These are phyloP conservation scores for Chloropsis hardwickii DNA, from an alignment of 2,113 vertebrate species.

Conservation along the genomic window DNA sequence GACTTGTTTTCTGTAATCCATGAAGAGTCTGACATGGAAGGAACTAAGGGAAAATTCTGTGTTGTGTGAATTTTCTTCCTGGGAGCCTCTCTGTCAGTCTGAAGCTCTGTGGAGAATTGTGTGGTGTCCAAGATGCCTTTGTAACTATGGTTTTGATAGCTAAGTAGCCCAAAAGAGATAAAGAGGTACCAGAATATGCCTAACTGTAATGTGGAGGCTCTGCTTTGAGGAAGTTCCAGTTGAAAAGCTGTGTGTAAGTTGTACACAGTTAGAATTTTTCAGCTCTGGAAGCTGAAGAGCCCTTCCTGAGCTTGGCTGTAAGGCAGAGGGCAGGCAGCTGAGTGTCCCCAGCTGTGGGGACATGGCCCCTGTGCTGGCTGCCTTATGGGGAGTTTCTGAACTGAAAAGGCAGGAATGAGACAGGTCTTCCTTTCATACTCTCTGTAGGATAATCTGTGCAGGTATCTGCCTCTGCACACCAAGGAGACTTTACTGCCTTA, in stretches of 20 bases:
- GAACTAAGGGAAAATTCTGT: neutral
- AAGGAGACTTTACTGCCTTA: slow-evolving; percentile 6
- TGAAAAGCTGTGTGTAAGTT: neutral
- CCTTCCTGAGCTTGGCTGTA: neutral
- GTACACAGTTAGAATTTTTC: neutral
- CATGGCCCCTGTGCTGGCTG: rapidly evolving
- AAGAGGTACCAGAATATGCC: neutral
- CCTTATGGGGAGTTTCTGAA: neutral
- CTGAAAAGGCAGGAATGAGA: neutral
- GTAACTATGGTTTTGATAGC: neutral
- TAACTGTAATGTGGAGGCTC: neutral
- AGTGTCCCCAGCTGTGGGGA: neutral
- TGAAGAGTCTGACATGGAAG: neutral
- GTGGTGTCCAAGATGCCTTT: neutral
- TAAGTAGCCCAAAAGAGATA: neutral
- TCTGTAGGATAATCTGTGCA: neutral
- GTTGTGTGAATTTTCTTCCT: neutral
- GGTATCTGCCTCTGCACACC: neutral
- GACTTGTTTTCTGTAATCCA: neutral
- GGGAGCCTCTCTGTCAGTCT: neutral
- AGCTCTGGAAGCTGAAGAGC: neutral
- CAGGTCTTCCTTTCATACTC: neutral
- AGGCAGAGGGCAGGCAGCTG: neutral
- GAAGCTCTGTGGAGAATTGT: neutral
- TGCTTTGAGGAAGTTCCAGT: neutral